Base-by-base conservation (phyloP, 2,888 invertebrate genomes). In the Mythimna pallens region DNA sequence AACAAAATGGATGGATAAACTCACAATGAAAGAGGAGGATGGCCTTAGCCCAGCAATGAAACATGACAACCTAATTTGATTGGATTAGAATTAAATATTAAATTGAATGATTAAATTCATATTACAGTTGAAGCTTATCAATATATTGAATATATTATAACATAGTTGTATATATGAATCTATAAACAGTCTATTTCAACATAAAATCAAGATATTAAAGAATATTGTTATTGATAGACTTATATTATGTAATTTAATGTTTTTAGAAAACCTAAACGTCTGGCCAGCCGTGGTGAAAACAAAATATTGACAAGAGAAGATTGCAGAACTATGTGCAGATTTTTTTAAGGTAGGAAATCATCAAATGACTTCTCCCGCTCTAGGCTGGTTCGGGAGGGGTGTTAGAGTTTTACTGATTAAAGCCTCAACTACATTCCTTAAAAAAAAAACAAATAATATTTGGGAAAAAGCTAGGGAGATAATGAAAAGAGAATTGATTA, bases 141-240 rank as follows among this genome's bases (percentile, higher is more conserved):
- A 36, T 10, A n/a, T 7, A n/a, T 25, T 25, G 3, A 36, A 34
- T 57, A 17, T 34, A 3, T 17, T 14, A 22, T 22, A 25, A 34
- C 9, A 20, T 22, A 3, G 50, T 57, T 25, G 9, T 75, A 43
- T 75, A 20, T 20, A 59, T 22, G 9, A 76, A 40, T 62, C 47
- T 36, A 43, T 25, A 57, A 70, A 70, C 10, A n/a, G 22, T 36
- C 7, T 52, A 12, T 57, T 62, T 43, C 40, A 34, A 17, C 17
- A 40, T 17, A 1, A 54, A 14, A 54, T 47, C 3, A 20, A 50
- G 40, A 36, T 36, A 22, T 7, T 36, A 8, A 14, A 40, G 20
- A 47, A 65, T 34, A 30, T 17, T 71, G n/a, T 36, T 40, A 22
- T 30, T 5, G 6, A 70, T 7, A 7, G 17, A 47, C 47, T 47